Conservation (phyloP, 2,113 vertebrate genomes). For the Cryptotis parvus region DNA sequence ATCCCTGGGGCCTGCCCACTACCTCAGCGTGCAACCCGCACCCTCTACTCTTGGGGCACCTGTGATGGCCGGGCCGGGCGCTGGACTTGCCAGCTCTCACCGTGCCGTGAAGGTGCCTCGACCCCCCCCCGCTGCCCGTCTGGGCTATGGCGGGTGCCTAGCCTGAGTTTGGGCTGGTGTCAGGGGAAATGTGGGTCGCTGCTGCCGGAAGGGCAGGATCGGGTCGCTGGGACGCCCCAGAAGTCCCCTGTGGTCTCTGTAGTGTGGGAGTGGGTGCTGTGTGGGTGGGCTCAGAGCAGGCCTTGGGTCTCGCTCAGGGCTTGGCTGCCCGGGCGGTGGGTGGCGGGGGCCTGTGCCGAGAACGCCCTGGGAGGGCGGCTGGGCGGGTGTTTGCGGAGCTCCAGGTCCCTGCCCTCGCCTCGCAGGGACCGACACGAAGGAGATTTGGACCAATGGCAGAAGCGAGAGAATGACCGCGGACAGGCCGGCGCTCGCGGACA, state of each 20-base stretch:
- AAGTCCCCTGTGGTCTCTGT: not conserved
- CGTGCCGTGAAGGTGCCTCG: not conserved
- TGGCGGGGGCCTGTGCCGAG: rapidly evolving
- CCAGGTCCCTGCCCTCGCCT: slow-evolving; percentile 95
- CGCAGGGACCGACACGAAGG: slow-evolving; percentile 95
- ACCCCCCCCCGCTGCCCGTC: not conserved
- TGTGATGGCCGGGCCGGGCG: not conserved
- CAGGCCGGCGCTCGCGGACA: slow-evolving; percentile 95
- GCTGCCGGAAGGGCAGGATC: not conserved
- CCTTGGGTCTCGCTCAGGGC: not conserved
- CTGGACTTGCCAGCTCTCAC: not conserved
- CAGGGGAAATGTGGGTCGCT: not conserved
- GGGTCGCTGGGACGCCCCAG: slow-evolving; percentile 71
- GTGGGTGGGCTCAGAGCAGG: not conserved
- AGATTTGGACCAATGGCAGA: slow-evolving; percentile 96
- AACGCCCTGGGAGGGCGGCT: too few relatives aligned
- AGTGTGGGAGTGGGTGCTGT: not conserved
- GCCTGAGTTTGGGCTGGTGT: not conserved
- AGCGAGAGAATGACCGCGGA: slow-evolving; percentile 99
- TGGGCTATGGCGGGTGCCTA: not conserved
- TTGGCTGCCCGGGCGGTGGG: not conserved
- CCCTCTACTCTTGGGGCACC: not conserved
- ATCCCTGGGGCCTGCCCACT: not conserved
- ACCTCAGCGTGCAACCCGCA: not conserved
- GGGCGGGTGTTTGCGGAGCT: slow-evolving; percentile 93